These are phyloP conservation scores for Gryllus bimaculatus DNA, from an alignment of 1,140 invertebrate species.

Conservation along the genomic window DNA sequence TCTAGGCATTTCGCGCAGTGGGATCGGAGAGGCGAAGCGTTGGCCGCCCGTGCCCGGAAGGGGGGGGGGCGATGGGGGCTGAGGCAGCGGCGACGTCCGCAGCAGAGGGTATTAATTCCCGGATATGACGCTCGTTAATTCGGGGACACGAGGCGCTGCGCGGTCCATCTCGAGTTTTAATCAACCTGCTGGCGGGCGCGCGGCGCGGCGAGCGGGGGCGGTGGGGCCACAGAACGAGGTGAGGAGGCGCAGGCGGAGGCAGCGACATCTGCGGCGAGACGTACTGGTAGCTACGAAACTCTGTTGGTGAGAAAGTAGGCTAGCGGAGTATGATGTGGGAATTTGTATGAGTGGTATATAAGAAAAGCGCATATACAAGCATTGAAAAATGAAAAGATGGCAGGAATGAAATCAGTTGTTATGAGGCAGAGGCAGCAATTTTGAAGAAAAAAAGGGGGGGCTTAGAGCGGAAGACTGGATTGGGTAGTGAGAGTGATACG, in stretches of 20 bases:
- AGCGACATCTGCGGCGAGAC: not conserved
- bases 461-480: no score
- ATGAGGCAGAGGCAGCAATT: no score
- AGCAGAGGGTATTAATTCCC: not conserved
- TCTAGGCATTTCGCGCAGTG: no score
- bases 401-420: not conserved
- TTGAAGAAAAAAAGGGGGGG: no score
- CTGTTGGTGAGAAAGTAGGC: not conserved
- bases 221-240: not conserved
- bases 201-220: no score
- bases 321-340: no score
- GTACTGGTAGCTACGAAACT: not conserved
- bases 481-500: no score
- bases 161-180: not conserved
- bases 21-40: no score
- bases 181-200: not conserved
- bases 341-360: not conserved
- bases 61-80: no score
- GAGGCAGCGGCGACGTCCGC: no score
- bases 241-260: not conserved
- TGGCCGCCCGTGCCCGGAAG: no score
- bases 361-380: not conserved
- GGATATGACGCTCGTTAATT: constrained; percentile 4
- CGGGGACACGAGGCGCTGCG: not conserved
- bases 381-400: not conserved